Evolutionary conservation across 35 echinoderm and acorn worm species (phyloP).

Genomic region (Apostichopus parvimensis): DNA sequence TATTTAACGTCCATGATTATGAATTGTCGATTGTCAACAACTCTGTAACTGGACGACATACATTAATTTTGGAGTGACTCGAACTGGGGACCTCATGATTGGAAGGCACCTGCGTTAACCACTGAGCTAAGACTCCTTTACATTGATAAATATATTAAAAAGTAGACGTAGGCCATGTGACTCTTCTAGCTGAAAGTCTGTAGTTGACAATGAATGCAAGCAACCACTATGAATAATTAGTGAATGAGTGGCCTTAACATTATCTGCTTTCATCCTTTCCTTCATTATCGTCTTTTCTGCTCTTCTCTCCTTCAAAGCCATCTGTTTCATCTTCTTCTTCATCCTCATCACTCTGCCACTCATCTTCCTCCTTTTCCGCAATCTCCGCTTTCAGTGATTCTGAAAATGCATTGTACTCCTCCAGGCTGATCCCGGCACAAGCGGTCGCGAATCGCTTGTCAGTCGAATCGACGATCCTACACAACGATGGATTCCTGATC

Average conservation of each 20-base stretch:
- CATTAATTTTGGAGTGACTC: too few species aligned
- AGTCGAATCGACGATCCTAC: slow-evolving; percentile 75
- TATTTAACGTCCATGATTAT: too few species aligned
- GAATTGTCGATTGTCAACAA: too few species aligned
- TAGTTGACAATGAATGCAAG: too few species aligned
- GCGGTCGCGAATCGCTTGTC: slow-evolving; percentile 65
- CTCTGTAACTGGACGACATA: too few species aligned
- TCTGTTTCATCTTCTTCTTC: slow-evolving; percentile 17
- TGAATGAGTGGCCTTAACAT: neutral
- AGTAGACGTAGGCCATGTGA: too few species aligned
- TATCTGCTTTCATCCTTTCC: neutral
- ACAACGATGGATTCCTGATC: slow-evolving; percentile 57
- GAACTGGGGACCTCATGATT: too few species aligned
- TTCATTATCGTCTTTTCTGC: slow-evolving; percentile 23
- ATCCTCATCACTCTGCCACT: slow-evolving; percentile 37
- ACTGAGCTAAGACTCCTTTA: too few species aligned
- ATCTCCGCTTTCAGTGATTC: slow-evolving; percentile 61
- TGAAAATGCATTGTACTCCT: slow-evolving; percentile 58
- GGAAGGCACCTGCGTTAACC: too few species aligned
- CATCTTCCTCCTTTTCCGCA: slow-evolving; percentile 47
- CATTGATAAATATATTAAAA: too few species aligned
- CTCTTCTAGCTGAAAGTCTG: too few species aligned
- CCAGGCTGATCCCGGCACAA: slow-evolving; percentile 38
- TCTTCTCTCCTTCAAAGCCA: slow-evolving; percentile 41
- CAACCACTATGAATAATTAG: too few species aligned